Base-by-base conservation (phyloP, 2,113 vertebrate genomes). In the Nothocercus nigrocapillus region DNA sequence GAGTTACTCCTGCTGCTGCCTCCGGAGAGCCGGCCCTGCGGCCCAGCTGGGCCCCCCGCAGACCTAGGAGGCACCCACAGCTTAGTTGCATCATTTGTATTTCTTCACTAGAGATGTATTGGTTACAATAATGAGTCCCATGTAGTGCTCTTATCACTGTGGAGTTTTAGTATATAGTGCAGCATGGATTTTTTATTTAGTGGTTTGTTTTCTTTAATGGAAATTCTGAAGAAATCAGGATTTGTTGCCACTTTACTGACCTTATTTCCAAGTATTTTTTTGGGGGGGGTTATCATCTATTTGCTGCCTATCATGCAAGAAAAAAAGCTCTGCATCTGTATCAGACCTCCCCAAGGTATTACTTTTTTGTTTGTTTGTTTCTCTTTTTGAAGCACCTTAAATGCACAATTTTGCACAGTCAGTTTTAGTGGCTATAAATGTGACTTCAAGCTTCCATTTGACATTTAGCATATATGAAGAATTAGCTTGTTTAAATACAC, bases 11-110 rank as follows among this genome's bases (percentile, higher is more conserved):
- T 18, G 74, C 69, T 8, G 20, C 0, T 5, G 40, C 20, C 47
- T 4, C n/a, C 2, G 1, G 2, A 9, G 44, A 82, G 32, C 56
- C 0, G 7, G 34, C 64, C 10, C 2, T 0, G 0, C 3, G 32
- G 8, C 45, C 54, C 42, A n/a, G 24, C 53, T 22, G 32, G 53
- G 32, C 13, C 2, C 13, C 5, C 16, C 45, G 34, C 14, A 32
- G 17, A 5, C 24, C 15, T 8, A 59, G 36, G 20, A 32, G 51
- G 47, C 4, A 0, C 11, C 36, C 36, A 22, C n/a, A 53, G 11
- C 45, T 56, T 64, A 3, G 24, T 59, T 19, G 36, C 75, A 4
- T 1, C 11, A 4, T 47, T 73, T 69, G 3, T 44, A 17, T 22
- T 66, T 42, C 42, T 38, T 58, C 53, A 38, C n/a, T 32, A 49